phyloP scores from a whole-genome alignment of 53 echinoderm and acorn worm genomes.

The Henricia sp. region DNA sequence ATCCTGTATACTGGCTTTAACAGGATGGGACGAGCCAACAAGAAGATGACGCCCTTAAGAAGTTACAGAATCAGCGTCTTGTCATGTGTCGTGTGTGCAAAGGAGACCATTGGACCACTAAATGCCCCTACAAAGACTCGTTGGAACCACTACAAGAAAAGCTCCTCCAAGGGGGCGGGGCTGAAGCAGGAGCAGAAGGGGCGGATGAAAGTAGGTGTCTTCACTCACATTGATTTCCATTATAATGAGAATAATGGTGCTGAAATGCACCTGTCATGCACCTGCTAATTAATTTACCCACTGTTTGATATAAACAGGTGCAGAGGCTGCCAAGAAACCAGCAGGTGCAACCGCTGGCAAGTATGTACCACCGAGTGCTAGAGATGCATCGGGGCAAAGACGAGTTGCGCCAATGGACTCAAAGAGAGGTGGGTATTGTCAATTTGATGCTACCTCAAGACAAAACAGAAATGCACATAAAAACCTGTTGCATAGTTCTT shows the following conservation, averaged over 20 bases:
- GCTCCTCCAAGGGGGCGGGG: slow-evolving; percentile 70
- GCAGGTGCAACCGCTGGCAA: slow-evolving; percentile 69
- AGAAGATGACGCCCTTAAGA: slow-evolving; percentile 83
- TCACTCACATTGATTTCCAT: too few species aligned
- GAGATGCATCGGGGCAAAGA: slow-evolving; percentile 76
- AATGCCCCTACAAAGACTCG: slow-evolving; percentile 98
- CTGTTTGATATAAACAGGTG: slow-evolving; percentile 3
- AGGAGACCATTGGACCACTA: slow-evolving; percentile 99
- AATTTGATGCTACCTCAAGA: not conserved
- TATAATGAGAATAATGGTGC: too few species aligned
- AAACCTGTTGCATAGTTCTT: too few species aligned
- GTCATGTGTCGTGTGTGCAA: slow-evolving; percentile 98
- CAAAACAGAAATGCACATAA: not conserved
- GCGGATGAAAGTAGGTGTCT: slow-evolving; percentile 44
- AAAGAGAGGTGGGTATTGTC: slow-evolving; percentile 68
- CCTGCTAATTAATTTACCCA: too few species aligned
- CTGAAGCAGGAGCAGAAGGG: slow-evolving; percentile 43
- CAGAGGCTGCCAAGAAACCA: slow-evolving; percentile 47
- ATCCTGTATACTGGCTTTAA: too few species aligned
- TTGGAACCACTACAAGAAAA: slow-evolving; percentile 89
- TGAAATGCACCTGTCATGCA: too few species aligned
- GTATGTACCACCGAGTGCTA: slow-evolving; percentile 91
- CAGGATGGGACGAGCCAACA: slow-evolving; percentile 71
- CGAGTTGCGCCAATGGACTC: slow-evolving; percentile 76
- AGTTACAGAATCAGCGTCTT: slow-evolving; percentile 78